Percentiles rank a stretch among this genome's conserved stretches.
Conservation (phyloP, 1,140 invertebrate genomes). For the Meloidogyne hapla region DNA sequence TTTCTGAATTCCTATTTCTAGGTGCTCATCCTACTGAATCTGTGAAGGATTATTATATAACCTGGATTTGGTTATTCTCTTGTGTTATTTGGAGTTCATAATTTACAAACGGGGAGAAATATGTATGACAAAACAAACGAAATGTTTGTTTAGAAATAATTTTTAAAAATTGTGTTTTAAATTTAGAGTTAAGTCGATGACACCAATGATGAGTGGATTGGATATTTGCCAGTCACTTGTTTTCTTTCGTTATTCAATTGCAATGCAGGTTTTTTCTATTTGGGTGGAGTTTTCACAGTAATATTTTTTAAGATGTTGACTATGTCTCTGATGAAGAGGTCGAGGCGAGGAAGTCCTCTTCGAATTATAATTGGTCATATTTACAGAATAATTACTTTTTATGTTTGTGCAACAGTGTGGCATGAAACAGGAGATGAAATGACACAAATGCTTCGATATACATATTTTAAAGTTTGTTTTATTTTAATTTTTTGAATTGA, state of each 20-base stretch:
- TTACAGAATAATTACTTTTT: neutral
- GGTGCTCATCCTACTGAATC: slow-evolving; percentile 18
- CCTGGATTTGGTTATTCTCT: slow-evolving; percentile 41
- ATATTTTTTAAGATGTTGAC: slow-evolving; percentile 17
- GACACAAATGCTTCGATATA: neutral
- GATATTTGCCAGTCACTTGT: slow-evolving; percentile 48
- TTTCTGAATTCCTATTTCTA: neutral
- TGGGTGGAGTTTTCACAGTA: slow-evolving; percentile 11
- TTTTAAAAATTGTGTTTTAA: too few species aligned
- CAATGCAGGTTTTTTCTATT: neutral
- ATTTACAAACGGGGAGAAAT: slow-evolving; percentile 26
- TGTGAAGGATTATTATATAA: slow-evolving; percentile 41
- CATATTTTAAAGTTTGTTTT: too few species aligned
- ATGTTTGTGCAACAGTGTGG: neutral
- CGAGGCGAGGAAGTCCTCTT: too few species aligned
- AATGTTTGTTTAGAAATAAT: slow-evolving; percentile 46
- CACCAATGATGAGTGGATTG: slow-evolving; percentile 44
- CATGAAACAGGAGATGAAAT: neutral
- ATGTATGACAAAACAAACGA: slow-evolving; percentile 45
- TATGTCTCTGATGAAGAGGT: slow-evolving; percentile 33
- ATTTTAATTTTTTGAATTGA: neutral
- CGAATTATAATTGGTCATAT: neutral
- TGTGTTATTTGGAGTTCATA: slow-evolving; percentile 49
- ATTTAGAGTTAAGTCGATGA: slow-evolving; percentile 55
- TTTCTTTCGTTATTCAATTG: slow-evolving; percentile 42